Conservation (phyloP, 2,797 vertebrate species). For the Cottoperca gobio region DNA sequence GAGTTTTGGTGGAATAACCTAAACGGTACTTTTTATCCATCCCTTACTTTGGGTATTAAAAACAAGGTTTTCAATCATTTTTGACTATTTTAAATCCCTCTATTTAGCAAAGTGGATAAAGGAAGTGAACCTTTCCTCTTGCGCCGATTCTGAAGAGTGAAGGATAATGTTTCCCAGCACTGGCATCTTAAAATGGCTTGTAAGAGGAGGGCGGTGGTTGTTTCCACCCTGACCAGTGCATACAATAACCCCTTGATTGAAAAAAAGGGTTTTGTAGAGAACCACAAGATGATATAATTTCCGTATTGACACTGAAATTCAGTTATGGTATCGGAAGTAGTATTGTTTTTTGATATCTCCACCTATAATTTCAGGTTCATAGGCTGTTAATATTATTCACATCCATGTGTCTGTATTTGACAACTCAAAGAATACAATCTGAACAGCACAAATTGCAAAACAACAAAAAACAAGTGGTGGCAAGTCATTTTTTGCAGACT, state of each 20-base stretch:
- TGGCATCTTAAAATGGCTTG: slow-evolving; percentile 8
- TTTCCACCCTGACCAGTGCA: background rate
- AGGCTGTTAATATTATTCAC: background rate
- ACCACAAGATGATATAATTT: background rate
- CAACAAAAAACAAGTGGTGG: background rate
- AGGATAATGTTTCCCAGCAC: background rate
- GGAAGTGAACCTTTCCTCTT: background rate
- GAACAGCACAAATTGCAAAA: background rate
- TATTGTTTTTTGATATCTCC: background rate
- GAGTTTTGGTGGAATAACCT: background rate
- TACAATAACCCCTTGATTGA: background rate
- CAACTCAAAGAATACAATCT: background rate
- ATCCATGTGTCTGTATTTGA: background rate
- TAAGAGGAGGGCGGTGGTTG: background rate
- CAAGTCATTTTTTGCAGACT: background rate
- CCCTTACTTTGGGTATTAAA: background rate
- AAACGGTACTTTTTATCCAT: background rate
- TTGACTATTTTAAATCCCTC: background rate
- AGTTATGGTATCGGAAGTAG: background rate
- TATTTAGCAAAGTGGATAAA: background rate
- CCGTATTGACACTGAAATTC: background rate
- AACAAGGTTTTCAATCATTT: background rate
- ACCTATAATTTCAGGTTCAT: background rate
- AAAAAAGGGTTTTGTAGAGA: background rate
- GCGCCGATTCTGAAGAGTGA: background rate